These are phyloP conservation scores for Limnephilus marmoratus DNA, from an alignment of 2,888 invertebrate genomes.

Conservation along the genomic window DNA sequence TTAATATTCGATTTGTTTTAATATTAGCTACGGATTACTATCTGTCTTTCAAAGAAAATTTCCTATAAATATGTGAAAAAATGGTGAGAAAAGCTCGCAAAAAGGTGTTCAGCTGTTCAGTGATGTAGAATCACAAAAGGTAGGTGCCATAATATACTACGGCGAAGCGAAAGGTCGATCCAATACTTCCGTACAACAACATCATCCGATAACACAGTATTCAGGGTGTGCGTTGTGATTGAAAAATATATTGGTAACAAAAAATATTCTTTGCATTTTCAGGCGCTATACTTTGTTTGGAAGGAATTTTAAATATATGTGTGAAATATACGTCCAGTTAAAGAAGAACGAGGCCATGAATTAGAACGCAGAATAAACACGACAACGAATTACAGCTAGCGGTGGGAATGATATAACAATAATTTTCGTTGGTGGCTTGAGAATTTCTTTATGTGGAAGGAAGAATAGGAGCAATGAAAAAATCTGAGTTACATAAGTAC, in stretches of 20 bases:
- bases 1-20: neutral
- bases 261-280: neutral
- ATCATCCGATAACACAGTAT: conserved; percentile 6
- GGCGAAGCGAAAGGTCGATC: conserved; percentile 18
- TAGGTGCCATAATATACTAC: neutral
- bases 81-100: conserved; percentile 1
- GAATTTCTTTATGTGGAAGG: too few species aligned
- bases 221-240: conserved; percentile 2
- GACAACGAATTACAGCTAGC: neutral
- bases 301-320: neutral
- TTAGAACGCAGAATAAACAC: neutral
- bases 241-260: neutral
- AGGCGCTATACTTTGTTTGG: neutral
- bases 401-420: neutral
- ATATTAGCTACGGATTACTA: neutral
- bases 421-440: too few species aligned
- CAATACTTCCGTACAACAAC: conserved; percentile 17
- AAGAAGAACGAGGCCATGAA: neutral
- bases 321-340: too few species aligned
- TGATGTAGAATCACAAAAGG: conserved; percentile 32
- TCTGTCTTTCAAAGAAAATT: neutral
- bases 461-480: too few species aligned
- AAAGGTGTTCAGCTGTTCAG: conserved; percentile 28
- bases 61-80: conserved; percentile 13
- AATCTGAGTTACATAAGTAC: neutral